Conservation (phyloP, 2,888 invertebrate genomes). For the Lochmaea crataegi region DNA sequence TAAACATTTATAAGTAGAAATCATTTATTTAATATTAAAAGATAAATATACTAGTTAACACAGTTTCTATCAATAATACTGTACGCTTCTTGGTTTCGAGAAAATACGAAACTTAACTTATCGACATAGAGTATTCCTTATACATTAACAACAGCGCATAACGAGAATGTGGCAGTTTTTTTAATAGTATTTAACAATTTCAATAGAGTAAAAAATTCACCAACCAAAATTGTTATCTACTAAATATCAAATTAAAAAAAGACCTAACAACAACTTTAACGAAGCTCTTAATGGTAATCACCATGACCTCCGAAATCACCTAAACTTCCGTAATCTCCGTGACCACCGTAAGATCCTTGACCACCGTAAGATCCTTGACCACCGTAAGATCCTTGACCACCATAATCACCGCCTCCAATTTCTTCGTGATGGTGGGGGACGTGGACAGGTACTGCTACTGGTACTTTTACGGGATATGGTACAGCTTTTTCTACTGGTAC, state of each 20-base stretch:
- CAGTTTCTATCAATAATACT: constrained; percentile 62
- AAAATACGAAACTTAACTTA: constrained; percentile 49
- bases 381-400: constrained; percentile 36
- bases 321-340: constrained; percentile 52
- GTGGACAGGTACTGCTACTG: constrained; percentile 75
- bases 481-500: constrained; percentile 82
- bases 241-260: constrained; percentile 50
- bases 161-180: constrained; percentile 32
- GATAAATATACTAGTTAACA: constrained; percentile 62
- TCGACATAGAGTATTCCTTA: constrained; percentile 42
- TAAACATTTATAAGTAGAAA: constrained; percentile 44
- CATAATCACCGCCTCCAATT: constrained; percentile 36
- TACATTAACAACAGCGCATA: constrained; percentile 33
- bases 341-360: constrained; percentile 27
- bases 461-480: constrained; percentile 81
- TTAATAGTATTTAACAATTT: constrained; percentile 24
- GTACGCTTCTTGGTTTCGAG: constrained; percentile 55
- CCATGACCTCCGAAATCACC: constrained; percentile 59
- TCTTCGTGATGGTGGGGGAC: constrained; percentile 67
- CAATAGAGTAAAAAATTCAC: background rate
- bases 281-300: constrained; percentile 47
- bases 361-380: constrained; percentile 33
- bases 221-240: constrained; percentile 46
- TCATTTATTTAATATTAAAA: constrained; percentile 56
- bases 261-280: constrained; percentile 49